These are phyloP conservation scores for Crioceris asparagi DNA, from an alignment of 2,888 invertebrate species.

Conservation along the genomic window DNA sequence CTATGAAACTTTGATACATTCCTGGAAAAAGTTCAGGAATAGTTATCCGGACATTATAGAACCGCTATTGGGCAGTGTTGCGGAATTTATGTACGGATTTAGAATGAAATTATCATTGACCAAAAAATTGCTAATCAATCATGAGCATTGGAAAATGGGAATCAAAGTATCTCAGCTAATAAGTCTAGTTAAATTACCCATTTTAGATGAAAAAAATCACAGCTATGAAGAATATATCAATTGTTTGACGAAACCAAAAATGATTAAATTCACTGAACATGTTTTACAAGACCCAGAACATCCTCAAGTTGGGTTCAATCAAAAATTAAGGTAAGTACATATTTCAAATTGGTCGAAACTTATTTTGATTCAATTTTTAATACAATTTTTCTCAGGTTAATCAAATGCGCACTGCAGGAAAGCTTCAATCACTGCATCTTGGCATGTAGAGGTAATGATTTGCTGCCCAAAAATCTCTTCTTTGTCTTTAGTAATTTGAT, in stretches of 20 bases:
- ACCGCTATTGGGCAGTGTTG: constrained; percentile 57
- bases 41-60: constrained; percentile 72
- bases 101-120: constrained; percentile 46
- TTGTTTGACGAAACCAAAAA: constrained; percentile 33
- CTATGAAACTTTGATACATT: constrained; percentile 32
- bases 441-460: constrained; percentile 25
- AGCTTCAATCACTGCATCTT: constrained; percentile 54
- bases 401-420: constrained; percentile 61
- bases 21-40: constrained; percentile 46
- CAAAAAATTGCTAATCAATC: constrained; percentile 37
- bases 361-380: too few species aligned
- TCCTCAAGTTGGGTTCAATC: constrained; percentile 23
- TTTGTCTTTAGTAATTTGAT: constrained; percentile 44
- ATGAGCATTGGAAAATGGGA: constrained; percentile 19
- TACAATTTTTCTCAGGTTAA: constrained; percentile 38
- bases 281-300: constrained; percentile 19
- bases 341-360: too few species aligned
- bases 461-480: constrained; percentile 24
- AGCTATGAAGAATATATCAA: constrained; percentile 38
- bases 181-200: constrained; percentile 45
- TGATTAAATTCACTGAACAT: constrained; percentile 24
- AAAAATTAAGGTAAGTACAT: constrained; percentile 42
- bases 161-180: too few species aligned
- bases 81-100: constrained; percentile 56
- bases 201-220: constrained; percentile 30